phyloP scores from a whole-genome alignment of 2,797 vertebrate species.

The Dipus sagitta region DNA sequence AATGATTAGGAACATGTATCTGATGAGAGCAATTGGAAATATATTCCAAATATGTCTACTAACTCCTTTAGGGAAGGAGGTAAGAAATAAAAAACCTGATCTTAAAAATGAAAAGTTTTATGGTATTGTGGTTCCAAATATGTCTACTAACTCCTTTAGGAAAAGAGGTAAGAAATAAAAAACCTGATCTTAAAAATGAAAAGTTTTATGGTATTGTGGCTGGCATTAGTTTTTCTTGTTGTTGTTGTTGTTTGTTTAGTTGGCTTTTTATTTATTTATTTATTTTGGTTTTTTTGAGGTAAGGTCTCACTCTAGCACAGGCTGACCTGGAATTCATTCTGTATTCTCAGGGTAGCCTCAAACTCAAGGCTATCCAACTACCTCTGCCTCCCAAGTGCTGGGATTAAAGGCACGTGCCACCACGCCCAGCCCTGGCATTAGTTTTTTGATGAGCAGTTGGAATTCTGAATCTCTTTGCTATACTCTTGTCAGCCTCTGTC shows the following conservation, averaged over 20 bases:
- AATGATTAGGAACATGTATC: neutral
- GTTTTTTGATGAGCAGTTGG: neutral
- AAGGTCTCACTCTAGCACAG: too few relatives aligned
- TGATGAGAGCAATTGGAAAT: conserved; percentile 45
- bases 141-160: conserved; percentile 28
- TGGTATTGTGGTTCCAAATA: conserved; percentile 23
- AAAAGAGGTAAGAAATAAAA: conserved; percentile 38
- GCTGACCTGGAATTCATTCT: too few relatives aligned
- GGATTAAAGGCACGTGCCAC: too few relatives aligned
- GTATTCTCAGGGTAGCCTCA: too few relatives aligned
- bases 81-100: conserved; percentile 10
- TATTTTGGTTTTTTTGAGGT: too few relatives aligned
- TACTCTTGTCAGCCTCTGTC: neutral
- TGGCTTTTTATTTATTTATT: too few relatives aligned
- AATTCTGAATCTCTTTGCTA: neutral
- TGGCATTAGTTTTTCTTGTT: too few relatives aligned
- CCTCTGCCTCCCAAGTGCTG: too few relatives aligned
- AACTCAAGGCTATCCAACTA: too few relatives aligned
- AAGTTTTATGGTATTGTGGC: conserved; percentile 5
- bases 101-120: neutral
- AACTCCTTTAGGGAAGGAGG: conserved; percentile 9
- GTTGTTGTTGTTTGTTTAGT: too few relatives aligned
- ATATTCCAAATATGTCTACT: conserved; percentile 29
- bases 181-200: neutral
- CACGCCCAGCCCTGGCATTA: too few relatives aligned